Evolutionary conservation across 2,113 vertebrate species (phyloP).

Genomic region (Melanerpes aurifrons): DNA sequence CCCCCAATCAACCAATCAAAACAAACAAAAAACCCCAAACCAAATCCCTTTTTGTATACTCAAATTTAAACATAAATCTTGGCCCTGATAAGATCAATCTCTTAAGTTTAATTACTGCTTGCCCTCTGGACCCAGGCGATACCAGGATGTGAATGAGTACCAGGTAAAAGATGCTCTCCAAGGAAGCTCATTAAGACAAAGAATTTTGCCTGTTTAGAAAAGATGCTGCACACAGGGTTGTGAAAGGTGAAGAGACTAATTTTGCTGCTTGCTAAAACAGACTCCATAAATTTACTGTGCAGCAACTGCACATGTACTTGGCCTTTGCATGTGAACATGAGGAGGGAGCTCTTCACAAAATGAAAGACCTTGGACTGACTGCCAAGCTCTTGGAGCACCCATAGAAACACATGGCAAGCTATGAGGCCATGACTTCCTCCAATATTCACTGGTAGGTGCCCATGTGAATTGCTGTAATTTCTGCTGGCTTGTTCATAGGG

Average conservation of each 20-base stretch:
- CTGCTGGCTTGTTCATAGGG: not conserved
- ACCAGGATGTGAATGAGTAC: not conserved
- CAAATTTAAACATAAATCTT: not conserved
- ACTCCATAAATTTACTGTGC: not conserved
- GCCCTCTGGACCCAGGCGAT: not conserved
- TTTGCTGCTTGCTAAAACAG: not conserved
- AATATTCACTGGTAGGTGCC: fast-evolving
- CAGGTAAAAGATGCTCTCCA: not conserved
- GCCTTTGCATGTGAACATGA: not conserved
- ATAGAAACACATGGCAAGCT: fast-evolving
- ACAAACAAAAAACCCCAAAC: too few relatives aligned
- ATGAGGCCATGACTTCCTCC: fast-evolving
- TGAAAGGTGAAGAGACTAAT: not conserved
- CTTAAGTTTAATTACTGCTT: not conserved
- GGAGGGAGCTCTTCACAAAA: not conserved
- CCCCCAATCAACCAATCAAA: too few relatives aligned
- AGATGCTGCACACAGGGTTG: not conserved
- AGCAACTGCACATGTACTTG: not conserved
- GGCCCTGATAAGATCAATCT: not conserved
- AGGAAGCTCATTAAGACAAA: fast-evolving
- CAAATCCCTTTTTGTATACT: not conserved
- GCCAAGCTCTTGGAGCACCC: not conserved
- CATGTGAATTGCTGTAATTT: not conserved
- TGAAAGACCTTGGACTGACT: fast-evolving
- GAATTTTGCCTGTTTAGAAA: not conserved